Evolutionary conservation across 2,888 invertebrate genomes (phyloP).

Genomic region (Suillia variegata): DNA sequence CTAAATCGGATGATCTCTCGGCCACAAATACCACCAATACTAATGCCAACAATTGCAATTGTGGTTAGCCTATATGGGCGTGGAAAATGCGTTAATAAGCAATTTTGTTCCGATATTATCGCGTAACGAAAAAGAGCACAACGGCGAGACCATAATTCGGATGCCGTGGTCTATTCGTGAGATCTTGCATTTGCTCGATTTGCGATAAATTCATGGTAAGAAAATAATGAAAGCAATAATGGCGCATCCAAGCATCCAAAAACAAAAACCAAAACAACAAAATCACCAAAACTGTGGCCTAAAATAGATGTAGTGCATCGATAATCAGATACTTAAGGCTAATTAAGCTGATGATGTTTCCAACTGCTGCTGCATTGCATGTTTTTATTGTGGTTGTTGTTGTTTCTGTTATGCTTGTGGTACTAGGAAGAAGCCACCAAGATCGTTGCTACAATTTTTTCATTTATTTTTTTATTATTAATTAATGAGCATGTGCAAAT

Average conservation of each 20-base stretch:
- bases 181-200: too few relatives aligned
- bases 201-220: too few relatives aligned
- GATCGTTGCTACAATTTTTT: not conserved
- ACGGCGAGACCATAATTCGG: too few relatives aligned
- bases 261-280: not conserved
- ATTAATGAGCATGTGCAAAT: slow-evolving; percentile 21
- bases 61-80: too few relatives aligned
- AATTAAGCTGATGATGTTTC: not conserved
- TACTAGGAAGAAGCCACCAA: too few relatives aligned
- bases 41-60: too few relatives aligned
- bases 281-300: not conserved
- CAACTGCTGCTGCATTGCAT: not conserved
- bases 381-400: not conserved
- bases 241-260: not conserved
- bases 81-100: too few relatives aligned
- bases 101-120: too few relatives aligned
- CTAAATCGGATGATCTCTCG: not conserved
- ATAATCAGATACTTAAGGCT: not conserved
- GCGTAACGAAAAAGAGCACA: too few relatives aligned
- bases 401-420: not conserved
- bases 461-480: not conserved
- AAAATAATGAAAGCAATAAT: too few relatives aligned
- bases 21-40: too few relatives aligned
- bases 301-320: slow-evolving; percentile 3
- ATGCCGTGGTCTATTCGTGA: too few relatives aligned